These are phyloP conservation scores for Porites evermanni DNA, from an alignment of 92 coral and sea anemone species.

Conservation along the genomic window DNA sequence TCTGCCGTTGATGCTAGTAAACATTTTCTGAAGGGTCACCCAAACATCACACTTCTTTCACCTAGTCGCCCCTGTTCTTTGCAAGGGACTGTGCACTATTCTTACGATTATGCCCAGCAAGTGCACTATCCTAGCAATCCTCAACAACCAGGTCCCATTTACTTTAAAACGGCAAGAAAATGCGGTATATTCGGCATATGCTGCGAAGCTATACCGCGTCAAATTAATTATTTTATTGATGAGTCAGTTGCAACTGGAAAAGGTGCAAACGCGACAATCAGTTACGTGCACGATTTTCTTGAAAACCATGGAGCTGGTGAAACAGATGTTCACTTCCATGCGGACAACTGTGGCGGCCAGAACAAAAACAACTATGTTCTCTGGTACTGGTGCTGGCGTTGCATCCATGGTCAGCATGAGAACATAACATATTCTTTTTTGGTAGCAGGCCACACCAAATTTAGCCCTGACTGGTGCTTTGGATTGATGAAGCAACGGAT, in stretches of 20 bases:
- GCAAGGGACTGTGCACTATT: constrained; percentile 41
- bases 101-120: constrained; percentile 71
- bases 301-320: constrained; percentile 39
- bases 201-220: constrained; percentile 52
- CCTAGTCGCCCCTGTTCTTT: constrained; percentile 29
- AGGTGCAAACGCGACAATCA: constrained; percentile 54
- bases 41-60: no score
- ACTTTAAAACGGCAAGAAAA: constrained; percentile 41
- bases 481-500: no score
- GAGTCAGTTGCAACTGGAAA: constrained; percentile 54
- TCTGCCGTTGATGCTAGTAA: no score
- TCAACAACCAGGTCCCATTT: constrained; percentile 50
- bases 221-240: constrained; percentile 50
- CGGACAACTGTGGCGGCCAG: constrained; percentile 56
- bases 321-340: constrained; percentile 49
- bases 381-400: no score
- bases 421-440: no score
- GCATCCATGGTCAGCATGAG: no score
- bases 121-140: constrained; percentile 51
- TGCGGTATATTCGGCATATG: constrained; percentile 57
- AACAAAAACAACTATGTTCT: constrained; percentile 21
- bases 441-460: no score
- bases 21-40: no score
- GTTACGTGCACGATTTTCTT: constrained; percentile 42
- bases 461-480: no score